phyloP scores from a whole-genome alignment of 2,888 invertebrate genomes.

The Cotesia congregata region DNA sequence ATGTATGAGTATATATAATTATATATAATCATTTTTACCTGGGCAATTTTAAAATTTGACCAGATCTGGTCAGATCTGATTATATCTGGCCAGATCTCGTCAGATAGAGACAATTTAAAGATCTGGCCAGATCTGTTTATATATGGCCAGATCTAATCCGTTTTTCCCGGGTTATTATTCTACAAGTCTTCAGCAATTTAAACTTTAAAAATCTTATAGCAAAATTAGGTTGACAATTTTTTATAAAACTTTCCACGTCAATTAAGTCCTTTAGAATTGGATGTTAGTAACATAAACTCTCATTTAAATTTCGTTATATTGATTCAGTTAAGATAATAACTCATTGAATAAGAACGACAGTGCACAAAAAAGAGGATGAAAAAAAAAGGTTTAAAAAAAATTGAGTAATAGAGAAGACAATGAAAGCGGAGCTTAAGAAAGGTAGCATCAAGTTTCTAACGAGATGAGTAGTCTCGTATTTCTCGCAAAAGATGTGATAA shows the following conservation, averaged over 20 bases:
- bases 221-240: background rate
- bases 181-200: background rate
- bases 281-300: background rate
- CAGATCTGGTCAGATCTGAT: too few relatives aligned
- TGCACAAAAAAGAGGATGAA: slow-evolving; percentile 31
- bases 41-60: too few relatives aligned
- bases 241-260: background rate
- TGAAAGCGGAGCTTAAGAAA: slow-evolving; percentile 45
- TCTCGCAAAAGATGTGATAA: slow-evolving; percentile 50
- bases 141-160: too few relatives aligned
- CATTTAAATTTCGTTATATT: background rate
- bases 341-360: slow-evolving; percentile 1
- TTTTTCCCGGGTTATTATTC: too few relatives aligned
- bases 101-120: too few relatives aligned
- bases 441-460: slow-evolving; percentile 56
- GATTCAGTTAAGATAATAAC: background rate
- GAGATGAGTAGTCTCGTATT: slow-evolving; percentile 52
- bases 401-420: slow-evolving; percentile 47
- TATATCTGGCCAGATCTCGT: too few relatives aligned
- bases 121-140: too few relatives aligned
- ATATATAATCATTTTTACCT: too few relatives aligned
- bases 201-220: background rate
- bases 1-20: too few relatives aligned
- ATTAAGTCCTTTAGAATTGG: background rate
- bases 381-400: slow-evolving; percentile 15